Evolutionary conservation across 2,797 vertebrate genomes (phyloP).

Genomic region (Myotis daubentonii): DNA sequence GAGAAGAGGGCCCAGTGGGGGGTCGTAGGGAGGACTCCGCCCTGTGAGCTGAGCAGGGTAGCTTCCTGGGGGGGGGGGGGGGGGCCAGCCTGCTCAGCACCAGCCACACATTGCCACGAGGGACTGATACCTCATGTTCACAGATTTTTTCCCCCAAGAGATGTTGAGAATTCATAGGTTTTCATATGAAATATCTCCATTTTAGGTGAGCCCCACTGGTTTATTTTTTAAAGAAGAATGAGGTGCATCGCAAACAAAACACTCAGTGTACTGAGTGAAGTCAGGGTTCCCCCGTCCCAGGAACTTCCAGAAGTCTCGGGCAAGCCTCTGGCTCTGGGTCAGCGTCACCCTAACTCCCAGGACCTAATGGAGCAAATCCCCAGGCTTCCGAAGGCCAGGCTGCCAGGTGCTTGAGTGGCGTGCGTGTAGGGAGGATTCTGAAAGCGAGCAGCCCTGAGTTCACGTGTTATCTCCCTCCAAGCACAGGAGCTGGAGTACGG

Average conservation of each 20-base stretch:
- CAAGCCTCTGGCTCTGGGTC: background rate
- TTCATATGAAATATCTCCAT: background rate
- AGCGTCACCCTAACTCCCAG: background rate
- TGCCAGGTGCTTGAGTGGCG: background rate
- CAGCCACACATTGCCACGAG: background rate
- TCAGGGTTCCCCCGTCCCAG: background rate
- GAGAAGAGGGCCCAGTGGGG: background rate
- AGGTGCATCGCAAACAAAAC: background rate
- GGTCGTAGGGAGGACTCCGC: rapidly evolving
- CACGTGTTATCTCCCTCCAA: background rate
- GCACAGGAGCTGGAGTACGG: background rate
- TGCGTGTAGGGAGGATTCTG: background rate
- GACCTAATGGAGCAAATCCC: background rate
- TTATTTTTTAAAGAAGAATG: background rate
- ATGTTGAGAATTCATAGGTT: background rate
- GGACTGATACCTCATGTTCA: background rate
- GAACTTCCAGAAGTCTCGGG: background rate
- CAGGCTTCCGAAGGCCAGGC: background rate
- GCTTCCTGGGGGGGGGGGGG: background rate
- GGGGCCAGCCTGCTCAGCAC: background rate
- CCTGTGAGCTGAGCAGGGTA: background rate
- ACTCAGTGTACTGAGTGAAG: background rate
- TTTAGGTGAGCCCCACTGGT: background rate
- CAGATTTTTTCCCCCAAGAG: background rate
- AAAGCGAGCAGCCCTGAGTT: background rate